Evolutionary conservation across 2,888 invertebrate genomes (phyloP).

Genomic region (Orthosia gracilis): DNA sequence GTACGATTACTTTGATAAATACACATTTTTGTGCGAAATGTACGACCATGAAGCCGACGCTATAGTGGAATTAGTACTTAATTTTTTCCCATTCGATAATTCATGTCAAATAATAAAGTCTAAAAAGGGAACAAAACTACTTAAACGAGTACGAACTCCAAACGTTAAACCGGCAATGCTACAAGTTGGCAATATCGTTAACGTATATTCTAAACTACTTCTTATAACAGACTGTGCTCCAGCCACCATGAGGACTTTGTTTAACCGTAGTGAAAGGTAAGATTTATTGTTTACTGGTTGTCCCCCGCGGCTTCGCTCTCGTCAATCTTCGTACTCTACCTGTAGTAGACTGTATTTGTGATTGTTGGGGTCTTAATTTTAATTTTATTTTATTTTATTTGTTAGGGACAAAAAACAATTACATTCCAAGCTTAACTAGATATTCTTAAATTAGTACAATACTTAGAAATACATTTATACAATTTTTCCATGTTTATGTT

Average conservation of each 20-base stretch:
- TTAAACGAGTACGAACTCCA: conserved; percentile 93
- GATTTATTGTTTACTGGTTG: not conserved
- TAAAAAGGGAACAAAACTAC: conserved; percentile 91
- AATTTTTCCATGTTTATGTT: no score
- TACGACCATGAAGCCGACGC: conserved; percentile 94
- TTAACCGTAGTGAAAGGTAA: conserved; percentile 92
- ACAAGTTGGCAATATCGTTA: conserved; percentile 94
- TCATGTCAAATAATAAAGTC: conserved; percentile 95
- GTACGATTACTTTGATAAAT: conserved; percentile 90
- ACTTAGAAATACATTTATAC: no score
- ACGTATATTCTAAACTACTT: conserved; percentile 94
- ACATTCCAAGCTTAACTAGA: no score
- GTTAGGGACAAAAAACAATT: no score
- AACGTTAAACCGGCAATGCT: conserved; percentile 92
- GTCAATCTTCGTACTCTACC: no score
- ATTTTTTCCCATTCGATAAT: conserved; percentile 94
- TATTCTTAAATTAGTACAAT: no score
- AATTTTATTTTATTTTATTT: no score
- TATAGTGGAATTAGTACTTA: conserved; percentile 93
- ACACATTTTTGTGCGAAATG: conserved; percentile 95
- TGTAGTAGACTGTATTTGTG: no score
- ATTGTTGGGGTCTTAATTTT: no score
- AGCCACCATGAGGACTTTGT: conserved; percentile 92
- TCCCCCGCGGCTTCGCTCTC: no score
- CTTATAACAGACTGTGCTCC: conserved; percentile 94